These are phyloP conservation scores for Holothuria glaberrima DNA, from an alignment of 35 echinoderm and acorn worm genomes.

Conservation along the genomic window DNA sequence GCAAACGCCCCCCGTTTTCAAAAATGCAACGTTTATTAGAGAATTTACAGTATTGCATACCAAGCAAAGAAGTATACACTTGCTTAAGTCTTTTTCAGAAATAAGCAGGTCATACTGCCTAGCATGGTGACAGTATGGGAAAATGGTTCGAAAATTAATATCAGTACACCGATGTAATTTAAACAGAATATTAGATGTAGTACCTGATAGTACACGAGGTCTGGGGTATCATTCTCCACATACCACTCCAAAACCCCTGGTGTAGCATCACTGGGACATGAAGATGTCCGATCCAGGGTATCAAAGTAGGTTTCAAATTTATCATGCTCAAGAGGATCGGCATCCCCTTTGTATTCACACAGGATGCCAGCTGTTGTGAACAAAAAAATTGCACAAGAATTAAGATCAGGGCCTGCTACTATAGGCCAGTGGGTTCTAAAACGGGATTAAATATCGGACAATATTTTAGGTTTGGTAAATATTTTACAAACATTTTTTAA, in stretches of 20 bases:
- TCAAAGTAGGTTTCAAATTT: slow-evolving; percentile 60
- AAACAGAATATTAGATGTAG: neutral
- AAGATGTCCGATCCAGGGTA: slow-evolving; percentile 30
- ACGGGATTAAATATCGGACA: neutral
- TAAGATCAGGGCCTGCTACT: neutral
- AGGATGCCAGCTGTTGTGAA: slow-evolving; percentile 65
- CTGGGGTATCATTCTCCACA: slow-evolving; percentile 63
- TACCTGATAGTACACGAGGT: slow-evolving; percentile 89
- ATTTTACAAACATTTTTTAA: too few relatives aligned
- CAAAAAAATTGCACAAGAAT: neutral
- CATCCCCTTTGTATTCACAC: slow-evolving; percentile 55
- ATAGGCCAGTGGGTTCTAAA: neutral
- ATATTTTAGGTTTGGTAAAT: too few relatives aligned
- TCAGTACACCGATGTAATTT: neutral
- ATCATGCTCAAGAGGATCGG: slow-evolving; percentile 46
- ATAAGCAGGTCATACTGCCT: too few relatives aligned
- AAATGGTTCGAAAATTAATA: neutral
- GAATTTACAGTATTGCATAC: too few relatives aligned
- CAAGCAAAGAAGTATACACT: too few relatives aligned
- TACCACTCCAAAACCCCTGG: slow-evolving; percentile 64
- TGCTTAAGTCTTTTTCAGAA: too few relatives aligned
- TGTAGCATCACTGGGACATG: slow-evolving; percentile 26
- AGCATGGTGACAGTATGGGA: too few relatives aligned
- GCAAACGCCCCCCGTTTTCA: too few relatives aligned
- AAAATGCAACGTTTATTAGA: too few relatives aligned